These are phyloP conservation scores for Meiosimyza platycephala DNA, from an alignment of 2,888 invertebrate genomes.

Conservation along the genomic window DNA sequence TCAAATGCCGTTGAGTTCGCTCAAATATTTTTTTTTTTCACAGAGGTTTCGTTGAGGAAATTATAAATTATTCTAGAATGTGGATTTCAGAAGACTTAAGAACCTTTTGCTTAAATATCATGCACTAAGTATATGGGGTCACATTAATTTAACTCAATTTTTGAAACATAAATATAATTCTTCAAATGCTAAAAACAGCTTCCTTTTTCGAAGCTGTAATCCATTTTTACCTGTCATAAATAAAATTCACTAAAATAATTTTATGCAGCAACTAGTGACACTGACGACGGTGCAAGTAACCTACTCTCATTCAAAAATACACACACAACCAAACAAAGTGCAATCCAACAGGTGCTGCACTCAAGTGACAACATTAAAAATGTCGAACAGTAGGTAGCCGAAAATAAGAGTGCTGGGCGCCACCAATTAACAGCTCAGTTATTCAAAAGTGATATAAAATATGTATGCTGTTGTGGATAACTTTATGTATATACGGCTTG, in stretches of 20 bases:
- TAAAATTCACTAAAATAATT: not conserved
- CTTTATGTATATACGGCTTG: not conserved
- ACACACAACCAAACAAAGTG: not conserved
- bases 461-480: not conserved
- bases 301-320: not conserved
- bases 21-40: no score
- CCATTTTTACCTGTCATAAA: no score
- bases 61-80: no score
- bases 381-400: not conserved
- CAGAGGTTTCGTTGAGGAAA: no score
- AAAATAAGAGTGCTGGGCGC: constrained; percentile 2
- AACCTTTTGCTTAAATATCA: no score
- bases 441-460: constrained; percentile 10
- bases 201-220: no score
- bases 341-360: not conserved
- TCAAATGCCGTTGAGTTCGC: no score
- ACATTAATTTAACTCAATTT: no score
- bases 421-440: constrained; percentile 8
- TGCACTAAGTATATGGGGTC: no score
- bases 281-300: not conserved
- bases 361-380: not conserved
- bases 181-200: no score
- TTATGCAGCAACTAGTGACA: not conserved
- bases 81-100: no score
- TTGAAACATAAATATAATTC: no score